A percentile compares a stretch with the other conserved stretches of the same genome.
phyloP scores from a whole-genome alignment of 2,888 invertebrate genomes.

The Phortica magna region DNA sequence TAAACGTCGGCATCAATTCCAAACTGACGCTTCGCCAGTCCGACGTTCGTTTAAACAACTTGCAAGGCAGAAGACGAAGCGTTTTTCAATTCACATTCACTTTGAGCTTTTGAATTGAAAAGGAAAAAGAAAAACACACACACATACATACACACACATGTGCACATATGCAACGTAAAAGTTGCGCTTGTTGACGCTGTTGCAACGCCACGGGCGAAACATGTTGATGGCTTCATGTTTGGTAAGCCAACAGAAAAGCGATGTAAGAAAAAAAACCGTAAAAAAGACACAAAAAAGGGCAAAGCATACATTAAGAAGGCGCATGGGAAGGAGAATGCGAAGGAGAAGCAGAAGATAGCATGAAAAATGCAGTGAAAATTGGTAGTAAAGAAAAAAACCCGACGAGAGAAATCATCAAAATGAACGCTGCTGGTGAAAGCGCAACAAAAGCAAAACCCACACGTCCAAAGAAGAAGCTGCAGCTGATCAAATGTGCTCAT shows the following conservation, averaged over 20 bases:
- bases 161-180: too few relatives aligned
- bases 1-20: constrained; percentile 20
- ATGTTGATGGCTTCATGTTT: constrained; percentile 46
- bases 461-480: neutral
- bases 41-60: neutral
- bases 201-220: neutral
- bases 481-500: constrained; percentile 1
- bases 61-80: neutral
- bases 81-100: constrained; percentile 56
- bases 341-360: neutral
- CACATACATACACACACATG: too few relatives aligned
- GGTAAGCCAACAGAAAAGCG: constrained; percentile 15
- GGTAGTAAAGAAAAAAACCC: too few relatives aligned
- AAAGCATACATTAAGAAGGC: neutral
- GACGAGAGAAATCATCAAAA: neutral
- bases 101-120: constrained; percentile 71
- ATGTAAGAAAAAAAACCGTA: neutral
- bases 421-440: constrained; percentile 5
- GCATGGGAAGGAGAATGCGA: too few relatives aligned
- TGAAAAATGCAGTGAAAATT: neutral
- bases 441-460: neutral
- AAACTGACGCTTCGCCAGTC: neutral
- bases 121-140: constrained; percentile 39
- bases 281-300: neutral
- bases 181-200: neutral